A percentile compares a stretch with the other conserved stretches of the same genome.
These are phyloP conservation scores for Eumerus sabulonum DNA, from an alignment of 2,888 invertebrate genomes.

Conservation along the genomic window DNA sequence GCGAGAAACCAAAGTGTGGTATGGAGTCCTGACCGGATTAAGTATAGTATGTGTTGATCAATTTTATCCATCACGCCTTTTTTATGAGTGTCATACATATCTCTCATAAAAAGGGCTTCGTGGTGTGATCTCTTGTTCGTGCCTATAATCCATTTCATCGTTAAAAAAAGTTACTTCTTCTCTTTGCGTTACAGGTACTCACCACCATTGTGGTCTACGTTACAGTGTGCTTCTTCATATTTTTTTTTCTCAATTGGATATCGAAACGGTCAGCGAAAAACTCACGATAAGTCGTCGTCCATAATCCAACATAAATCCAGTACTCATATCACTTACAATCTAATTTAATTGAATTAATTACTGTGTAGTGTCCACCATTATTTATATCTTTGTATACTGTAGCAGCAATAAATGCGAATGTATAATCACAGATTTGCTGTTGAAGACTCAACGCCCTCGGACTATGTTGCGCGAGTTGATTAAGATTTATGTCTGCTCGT, in stretches of 20 bases:
- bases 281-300: background rate
- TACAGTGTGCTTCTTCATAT: constrained; percentile 71
- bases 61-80: background rate
- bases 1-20: too few relatives aligned
- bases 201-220: constrained; percentile 71
- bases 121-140: background rate
- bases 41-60: constrained; percentile 21
- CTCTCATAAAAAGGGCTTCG: constrained; percentile 7
- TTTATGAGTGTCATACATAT: background rate
- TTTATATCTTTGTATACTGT: constrained; percentile 10
- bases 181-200: constrained; percentile 73
- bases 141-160: background rate
- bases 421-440: constrained; percentile 40
- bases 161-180: constrained; percentile 70
- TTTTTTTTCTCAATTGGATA: constrained; percentile 65
- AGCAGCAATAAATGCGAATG: constrained; percentile 39
- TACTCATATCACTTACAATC: too few relatives aligned
- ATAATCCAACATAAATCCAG: constrained; percentile 9
- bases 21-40: constrained; percentile 10
- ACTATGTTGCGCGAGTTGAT: constrained; percentile 37
- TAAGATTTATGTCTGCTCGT: constrained; percentile 53
- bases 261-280: constrained; percentile 19
- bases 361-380: constrained; percentile 24
- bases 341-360: constrained; percentile 31
- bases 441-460: constrained; percentile 47